phyloP scores from a whole-genome alignment of 2,888 invertebrate species.

The Poecilobothrus nobilitatus region DNA sequence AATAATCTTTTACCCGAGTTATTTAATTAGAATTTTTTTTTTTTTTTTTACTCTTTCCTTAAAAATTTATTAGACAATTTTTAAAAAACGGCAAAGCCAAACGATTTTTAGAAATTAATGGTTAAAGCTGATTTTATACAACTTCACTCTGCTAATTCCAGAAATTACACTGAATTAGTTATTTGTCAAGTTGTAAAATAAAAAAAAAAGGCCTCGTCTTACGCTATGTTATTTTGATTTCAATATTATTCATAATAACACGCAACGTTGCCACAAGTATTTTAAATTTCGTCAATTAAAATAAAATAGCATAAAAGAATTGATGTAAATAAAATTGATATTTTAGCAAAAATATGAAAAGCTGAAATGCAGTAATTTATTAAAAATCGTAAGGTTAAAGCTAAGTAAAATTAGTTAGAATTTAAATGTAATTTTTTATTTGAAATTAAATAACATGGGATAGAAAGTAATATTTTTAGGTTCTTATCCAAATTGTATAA shows the following conservation, averaged over 20 bases:
- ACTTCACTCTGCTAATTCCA: neutral
- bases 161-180: neutral
- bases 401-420: neutral
- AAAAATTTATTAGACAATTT: neutral
- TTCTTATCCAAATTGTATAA: neutral
- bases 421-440: neutral
- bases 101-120: neutral
- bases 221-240: neutral
- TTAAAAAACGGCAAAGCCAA: neutral
- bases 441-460: constrained; percentile 4
- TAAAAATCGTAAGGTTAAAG: constrained; percentile 2
- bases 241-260: neutral
- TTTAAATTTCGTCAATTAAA: neutral
- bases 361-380: neutral
- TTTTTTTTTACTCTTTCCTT: neutral
- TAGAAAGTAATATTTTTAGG: neutral
- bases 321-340: no score
- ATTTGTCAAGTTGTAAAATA: neutral
- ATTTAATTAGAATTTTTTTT: neutral
- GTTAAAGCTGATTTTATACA: neutral
- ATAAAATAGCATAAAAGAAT: no score
- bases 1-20: neutral
- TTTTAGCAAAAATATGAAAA: no score
- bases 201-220: neutral
- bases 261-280: neutral